Percentiles rank a stretch among this genome's conserved stretches.
phyloP scores from a whole-genome alignment of 1,140 invertebrate species.

The Drosophila funebris region DNA sequence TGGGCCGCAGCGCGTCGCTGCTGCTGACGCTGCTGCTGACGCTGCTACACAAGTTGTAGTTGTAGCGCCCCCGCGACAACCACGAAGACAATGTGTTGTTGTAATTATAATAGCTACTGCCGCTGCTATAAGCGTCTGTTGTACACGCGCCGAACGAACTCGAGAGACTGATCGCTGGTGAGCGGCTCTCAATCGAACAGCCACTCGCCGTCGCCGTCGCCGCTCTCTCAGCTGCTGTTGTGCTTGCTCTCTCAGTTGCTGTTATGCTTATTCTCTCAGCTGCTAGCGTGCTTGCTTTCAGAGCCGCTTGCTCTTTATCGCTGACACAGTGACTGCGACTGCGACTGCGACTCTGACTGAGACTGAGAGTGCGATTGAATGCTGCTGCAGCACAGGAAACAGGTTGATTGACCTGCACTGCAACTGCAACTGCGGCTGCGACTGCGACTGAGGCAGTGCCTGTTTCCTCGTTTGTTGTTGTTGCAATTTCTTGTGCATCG shows the following conservation, averaged over 20 bases:
- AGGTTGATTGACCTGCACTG: constrained; percentile 80
- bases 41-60: constrained; percentile 5
- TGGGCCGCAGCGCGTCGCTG: constrained; percentile 61
- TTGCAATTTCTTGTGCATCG: constrained; percentile 61
- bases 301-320: constrained; percentile 7
- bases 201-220: constrained; percentile 4
- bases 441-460: constrained; percentile 19
- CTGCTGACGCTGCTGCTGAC: constrained; percentile 6
- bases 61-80: constrained; percentile 38
- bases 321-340: constrained; percentile 29
- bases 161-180: constrained; percentile 73
- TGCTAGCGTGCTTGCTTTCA: constrained; percentile 3
- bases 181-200: constrained; percentile 17
- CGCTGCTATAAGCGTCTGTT: constrained; percentile 24
- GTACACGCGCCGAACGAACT: constrained; percentile 62
- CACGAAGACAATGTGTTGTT: constrained; percentile 27
- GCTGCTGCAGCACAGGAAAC: constrained; percentile 64
- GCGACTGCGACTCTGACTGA: constrained; percentile 1
- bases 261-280: neutral
- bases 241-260: constrained; percentile 2
- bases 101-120: neutral
- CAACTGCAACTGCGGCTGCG: constrained; percentile 31
- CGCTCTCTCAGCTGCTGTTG: constrained; percentile 25
- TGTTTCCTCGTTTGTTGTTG: constrained; percentile 51
- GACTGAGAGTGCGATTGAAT: constrained; percentile 26